phyloP scores from a whole-genome alignment of 2,113 vertebrate species.

The Clarias macrocephalus region DNA sequence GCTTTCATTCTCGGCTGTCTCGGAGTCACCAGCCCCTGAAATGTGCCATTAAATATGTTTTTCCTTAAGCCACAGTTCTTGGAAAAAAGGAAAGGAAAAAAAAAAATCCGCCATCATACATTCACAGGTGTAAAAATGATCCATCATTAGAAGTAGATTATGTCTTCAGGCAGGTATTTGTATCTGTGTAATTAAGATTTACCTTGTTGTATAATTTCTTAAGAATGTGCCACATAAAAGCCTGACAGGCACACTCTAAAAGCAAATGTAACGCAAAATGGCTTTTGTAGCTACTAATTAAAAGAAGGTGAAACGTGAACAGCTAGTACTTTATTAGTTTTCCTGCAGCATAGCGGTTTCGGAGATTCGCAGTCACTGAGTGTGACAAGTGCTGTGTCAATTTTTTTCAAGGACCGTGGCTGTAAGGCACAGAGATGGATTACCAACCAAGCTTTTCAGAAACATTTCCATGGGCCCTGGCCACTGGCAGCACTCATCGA shows the following conservation, averaged over 20 bases:
- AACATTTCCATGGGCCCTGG: neutral
- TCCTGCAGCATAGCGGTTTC: neutral
- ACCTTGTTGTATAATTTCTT: constrained; percentile 2
- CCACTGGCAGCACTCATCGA: too few relatives aligned
- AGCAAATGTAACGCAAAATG: constrained; percentile 18
- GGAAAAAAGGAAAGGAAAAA: neutral
- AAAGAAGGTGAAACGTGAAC: constrained; percentile 4
- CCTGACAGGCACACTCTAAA: constrained; percentile 11
- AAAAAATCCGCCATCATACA: constrained; percentile 9
- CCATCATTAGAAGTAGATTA: constrained; percentile 26
- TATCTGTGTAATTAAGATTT: constrained; percentile 23
- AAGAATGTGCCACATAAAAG: constrained; percentile 9
- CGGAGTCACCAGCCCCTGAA: constrained; percentile 41
- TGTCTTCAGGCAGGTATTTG: constrained; percentile 32
- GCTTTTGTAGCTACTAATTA: constrained; percentile 3
- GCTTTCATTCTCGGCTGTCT: constrained; percentile 51
- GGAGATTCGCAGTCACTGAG: neutral
- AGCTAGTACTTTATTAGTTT: neutral
- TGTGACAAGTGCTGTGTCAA: neutral
- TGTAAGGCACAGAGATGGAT: neutral
- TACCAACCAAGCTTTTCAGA: neutral
- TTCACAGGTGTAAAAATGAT: constrained; percentile 19
- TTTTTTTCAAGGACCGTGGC: neutral
- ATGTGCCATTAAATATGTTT: constrained; percentile 36
- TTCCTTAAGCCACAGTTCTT: neutral